Evolutionary conservation across 2,113 vertebrate species (phyloP), one percentile per base, ranked within the genome.

Genomic region (Oxygymnocypris stewartii): DNA sequence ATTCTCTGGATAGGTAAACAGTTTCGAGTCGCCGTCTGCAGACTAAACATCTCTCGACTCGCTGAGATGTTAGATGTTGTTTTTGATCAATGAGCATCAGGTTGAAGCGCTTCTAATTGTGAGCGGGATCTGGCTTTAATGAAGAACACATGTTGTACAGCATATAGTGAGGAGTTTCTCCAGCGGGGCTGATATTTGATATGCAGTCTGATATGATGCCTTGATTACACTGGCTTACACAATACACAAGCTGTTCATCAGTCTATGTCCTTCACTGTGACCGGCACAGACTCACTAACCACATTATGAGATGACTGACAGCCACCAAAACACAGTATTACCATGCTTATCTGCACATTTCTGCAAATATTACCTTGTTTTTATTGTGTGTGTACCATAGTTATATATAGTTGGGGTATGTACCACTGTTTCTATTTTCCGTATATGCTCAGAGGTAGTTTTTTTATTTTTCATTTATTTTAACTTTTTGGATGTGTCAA

Each of bases 181-280:
- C 73, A 65, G 84, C n/a, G 10, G 16, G 28, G 10, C 42, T 80
- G 59, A 8, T 49, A 84, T 84, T 74, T 82, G 78, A 86, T 78
- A 71, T 57, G 42, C 25, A 37, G 49, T 37, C 78, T 47, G 84
- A 88, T 74, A 82, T 51, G 61, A 79, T 79, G 80, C 47, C 80
- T 83, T 71, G 89, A 87, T 87, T 82, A 79, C 78, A n/a, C 80
- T 59, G 82, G 5, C 73, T 73, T 83, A 87, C 61, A 89, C 83
- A 85, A 87, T 78, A 84, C 84, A 79, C 88, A 88, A 82, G 82
- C 82, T 84, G 85, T 87, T 89, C 85, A 86, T 87, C 88, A 78
- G 84, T 63, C 87, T 75, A 84, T 65, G 86, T 75, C 85, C 83
- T 88, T 84, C 85, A 82, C 82, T 28, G 25, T 88, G 86, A 88